A percentile compares a stretch with the other conserved stretches of the same genome.
phyloP scores from a whole-genome alignment of 2,888 invertebrate species.

The Drosophila flavopinicola region DNA sequence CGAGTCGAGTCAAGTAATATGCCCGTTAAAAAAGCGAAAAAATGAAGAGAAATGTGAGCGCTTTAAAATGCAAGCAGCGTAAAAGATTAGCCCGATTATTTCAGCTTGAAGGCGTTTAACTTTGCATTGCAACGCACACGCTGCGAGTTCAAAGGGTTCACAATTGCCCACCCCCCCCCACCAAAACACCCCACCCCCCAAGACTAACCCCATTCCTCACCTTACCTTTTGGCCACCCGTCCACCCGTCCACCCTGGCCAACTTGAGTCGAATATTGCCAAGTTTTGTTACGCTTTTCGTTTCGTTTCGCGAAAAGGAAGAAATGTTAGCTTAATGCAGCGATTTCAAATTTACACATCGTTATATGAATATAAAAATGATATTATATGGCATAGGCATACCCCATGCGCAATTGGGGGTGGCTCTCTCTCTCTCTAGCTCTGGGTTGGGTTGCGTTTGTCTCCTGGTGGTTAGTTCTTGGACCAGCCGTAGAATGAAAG shows the following conservation, averaged over 20 bases:
- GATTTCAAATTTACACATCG: conserved; percentile 72
- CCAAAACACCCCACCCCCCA: background rate
- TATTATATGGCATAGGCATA: conserved; percentile 1
- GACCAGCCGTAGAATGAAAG: conserved; percentile 1
- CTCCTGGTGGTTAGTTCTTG: background rate
- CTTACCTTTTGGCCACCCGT: no score
- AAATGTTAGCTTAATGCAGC: conserved; percentile 48
- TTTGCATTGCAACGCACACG: conserved; percentile 55
- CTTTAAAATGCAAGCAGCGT: conserved; percentile 83
- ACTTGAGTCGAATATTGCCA: conserved; percentile 43
- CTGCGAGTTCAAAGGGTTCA: conserved; percentile 75
- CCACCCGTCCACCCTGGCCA: conserved; percentile 20
- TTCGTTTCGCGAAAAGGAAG: conserved; percentile 40
- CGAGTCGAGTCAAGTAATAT: conserved; percentile 3
- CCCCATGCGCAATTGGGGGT: background rate
- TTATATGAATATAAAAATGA: conserved; percentile 68
- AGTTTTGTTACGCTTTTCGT: conserved; percentile 41
- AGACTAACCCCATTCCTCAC: background rate
- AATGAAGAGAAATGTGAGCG: conserved; percentile 39
- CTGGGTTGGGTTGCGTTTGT: background rate
- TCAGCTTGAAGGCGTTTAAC: conserved; percentile 65
- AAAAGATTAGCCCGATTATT: conserved; percentile 81
- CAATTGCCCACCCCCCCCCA: conserved; percentile 8
- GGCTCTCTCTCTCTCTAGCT: no score
- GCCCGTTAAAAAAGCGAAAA: conserved; percentile 15